Evolutionary conservation across 1,140 invertebrate species (phyloP).

Genomic region (Stegodyphus mimosarum): DNA sequence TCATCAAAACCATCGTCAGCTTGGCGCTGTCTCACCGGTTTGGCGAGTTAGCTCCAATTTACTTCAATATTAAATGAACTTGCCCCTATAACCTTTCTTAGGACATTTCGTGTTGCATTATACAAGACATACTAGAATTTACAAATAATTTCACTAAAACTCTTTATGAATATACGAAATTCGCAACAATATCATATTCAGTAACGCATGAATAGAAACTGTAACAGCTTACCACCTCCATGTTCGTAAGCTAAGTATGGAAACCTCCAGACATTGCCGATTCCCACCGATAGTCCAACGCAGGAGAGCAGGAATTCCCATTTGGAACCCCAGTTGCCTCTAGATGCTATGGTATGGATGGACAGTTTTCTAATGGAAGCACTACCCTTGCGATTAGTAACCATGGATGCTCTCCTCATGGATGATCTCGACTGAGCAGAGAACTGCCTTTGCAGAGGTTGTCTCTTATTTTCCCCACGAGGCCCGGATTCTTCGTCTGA

Average conservation of each 20-base stretch:
- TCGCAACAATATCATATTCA: no score
- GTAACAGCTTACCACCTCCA: constrained; percentile 66
- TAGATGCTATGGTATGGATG: constrained; percentile 50
- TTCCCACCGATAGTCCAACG: constrained; percentile 68
- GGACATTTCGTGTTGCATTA: no score
- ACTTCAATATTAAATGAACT: no score
- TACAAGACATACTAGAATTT: no score
- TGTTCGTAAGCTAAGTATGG: constrained; percentile 69
- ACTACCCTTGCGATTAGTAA: constrained; percentile 35
- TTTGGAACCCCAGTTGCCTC: constrained; percentile 67
- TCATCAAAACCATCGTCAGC: no score
- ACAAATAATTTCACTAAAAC: no score
- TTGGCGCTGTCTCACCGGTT: no score
- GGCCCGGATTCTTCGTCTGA: background rate
- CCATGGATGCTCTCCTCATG: constrained; percentile 16
- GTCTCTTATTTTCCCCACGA: background rate
- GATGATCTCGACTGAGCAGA: constrained; percentile 38
- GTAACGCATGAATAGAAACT: background rate
- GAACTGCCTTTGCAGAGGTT: background rate
- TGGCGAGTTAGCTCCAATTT: no score
- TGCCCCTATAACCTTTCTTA: no score
- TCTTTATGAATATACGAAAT: no score
- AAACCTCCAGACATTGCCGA: constrained; percentile 69
- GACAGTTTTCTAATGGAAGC: constrained; percentile 53
- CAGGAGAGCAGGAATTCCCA: constrained; percentile 68